Evolutionary conservation across 2,888 invertebrate species (phyloP), one percentile per base, ranked within the genome.

Genomic region (Cheilosia soror): DNA sequence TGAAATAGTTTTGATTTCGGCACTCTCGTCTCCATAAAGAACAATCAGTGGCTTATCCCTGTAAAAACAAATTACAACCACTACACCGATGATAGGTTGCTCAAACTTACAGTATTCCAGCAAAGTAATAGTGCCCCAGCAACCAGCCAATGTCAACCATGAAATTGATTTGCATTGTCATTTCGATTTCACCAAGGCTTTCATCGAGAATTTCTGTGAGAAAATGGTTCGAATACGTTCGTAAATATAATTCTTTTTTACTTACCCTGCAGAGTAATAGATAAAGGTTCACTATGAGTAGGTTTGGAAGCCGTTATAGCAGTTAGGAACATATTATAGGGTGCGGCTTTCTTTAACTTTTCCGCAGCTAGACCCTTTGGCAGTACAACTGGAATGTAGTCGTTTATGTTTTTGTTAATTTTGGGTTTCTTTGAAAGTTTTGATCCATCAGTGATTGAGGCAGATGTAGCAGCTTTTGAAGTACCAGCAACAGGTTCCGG

Each of bases 141-240:
- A 98, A 91, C 98, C 98, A 99, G 0, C 96, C 96, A 9, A 97
- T 93, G 88, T 98, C 98, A 47, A 98, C 96, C 96, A 98, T 97
- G 89, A 97, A 98, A 92, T 97, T 98, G 31, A 98, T 96, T 92
- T 98, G 97, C n/a, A 96, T 92, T 0, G 96, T 95, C 53, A 94
- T 94, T 87, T 95, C 95, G 5, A 97, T 92, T 76, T 95, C 94
- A 0, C 97, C 97, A 4, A 97, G 92, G 89, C 96, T 96, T 6
- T 93, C 93, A 89, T 97, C 96, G 4, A 97, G 91, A n/a, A 97
- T 93, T 92, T 97, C 97, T 94, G 93, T 20, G 78, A 55, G 82
- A 85, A 79, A 25, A 15, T 15, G 11, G 11, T 47, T 53, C 1
- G 5, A 49, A 25, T n/a, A 29, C 9, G 6, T 47, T 3, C 7